These are phyloP conservation scores for Masticophis lateralis DNA, from an alignment of 2,797 vertebrate genomes.

Conservation along the genomic window DNA sequence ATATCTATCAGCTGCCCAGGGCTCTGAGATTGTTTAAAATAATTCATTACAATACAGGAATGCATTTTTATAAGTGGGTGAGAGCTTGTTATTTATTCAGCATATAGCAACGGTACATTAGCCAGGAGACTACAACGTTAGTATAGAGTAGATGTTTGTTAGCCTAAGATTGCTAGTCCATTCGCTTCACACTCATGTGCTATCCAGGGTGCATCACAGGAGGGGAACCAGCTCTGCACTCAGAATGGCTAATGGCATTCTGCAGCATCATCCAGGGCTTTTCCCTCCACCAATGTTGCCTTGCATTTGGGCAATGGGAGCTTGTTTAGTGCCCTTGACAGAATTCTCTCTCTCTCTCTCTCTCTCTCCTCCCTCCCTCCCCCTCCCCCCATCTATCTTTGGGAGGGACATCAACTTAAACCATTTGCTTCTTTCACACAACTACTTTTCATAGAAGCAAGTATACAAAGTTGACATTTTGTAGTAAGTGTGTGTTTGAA, in stretches of 20 bases:
- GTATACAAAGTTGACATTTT: neutral
- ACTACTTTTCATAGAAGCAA: neutral
- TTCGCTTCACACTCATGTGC: neutral
- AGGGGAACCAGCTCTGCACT: neutral
- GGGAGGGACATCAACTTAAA: neutral
- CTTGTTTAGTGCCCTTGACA: neutral
- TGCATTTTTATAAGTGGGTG: neutral
- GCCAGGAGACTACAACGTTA: neutral
- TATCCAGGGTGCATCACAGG: neutral
- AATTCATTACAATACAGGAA: neutral
- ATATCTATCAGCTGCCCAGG: neutral
- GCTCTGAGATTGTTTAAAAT: neutral
- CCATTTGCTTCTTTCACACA: neutral
- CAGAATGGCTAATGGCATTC: neutral
- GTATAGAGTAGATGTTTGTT: neutral
- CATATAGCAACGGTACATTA: neutral
- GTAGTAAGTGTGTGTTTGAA: neutral
- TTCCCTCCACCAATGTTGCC: no score
- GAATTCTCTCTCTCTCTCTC: neutral
- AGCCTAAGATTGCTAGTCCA: neutral
- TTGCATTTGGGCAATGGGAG: neutral
- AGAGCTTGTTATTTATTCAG: neutral
- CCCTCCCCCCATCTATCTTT: neutral
- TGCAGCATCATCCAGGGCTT: neutral
- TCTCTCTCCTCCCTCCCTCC: no score